These are phyloP conservation scores for Oncorhynchus kisutch DNA, from an alignment of 2,113 vertebrate species.

Conservation along the genomic window DNA sequence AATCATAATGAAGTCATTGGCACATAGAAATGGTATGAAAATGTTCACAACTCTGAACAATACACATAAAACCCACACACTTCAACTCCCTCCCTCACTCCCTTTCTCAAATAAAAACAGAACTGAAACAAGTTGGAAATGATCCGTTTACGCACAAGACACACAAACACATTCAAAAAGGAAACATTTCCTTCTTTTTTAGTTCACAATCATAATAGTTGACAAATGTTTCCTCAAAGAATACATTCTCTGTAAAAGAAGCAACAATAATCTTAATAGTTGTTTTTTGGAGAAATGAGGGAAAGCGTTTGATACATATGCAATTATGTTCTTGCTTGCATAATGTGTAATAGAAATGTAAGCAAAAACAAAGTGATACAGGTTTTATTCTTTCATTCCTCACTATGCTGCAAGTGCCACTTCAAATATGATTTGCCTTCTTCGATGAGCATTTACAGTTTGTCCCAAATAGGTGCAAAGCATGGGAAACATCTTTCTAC, in stretches of 20 bases:
- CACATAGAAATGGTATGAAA: constrained; percentile 21
- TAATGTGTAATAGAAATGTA: constrained; percentile 15
- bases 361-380: background rate
- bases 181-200: constrained; percentile 32
- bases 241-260: constrained; percentile 61
- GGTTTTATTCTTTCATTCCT: background rate
- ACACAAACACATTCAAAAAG: constrained; percentile 54
- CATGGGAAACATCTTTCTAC: background rate
- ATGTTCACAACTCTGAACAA: constrained; percentile 31
- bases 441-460: background rate
- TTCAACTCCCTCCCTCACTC: background rate
- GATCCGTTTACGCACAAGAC: constrained; percentile 48
- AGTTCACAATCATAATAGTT: constrained; percentile 27
- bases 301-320: constrained; percentile 13
- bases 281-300: background rate
- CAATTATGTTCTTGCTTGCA: constrained; percentile 38
- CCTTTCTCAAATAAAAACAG: constrained; percentile 24
- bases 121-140: constrained; percentile 49
- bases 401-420: background rate
- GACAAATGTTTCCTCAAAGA: constrained; percentile 33
- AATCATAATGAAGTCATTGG: constrained; percentile 37
- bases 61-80: constrained; percentile 6
- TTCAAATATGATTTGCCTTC: background rate
- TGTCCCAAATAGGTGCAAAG: background rate
- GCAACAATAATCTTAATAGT: constrained; percentile 25